These are phyloP conservation scores for Drosophila aldrichi DNA, from an alignment of 2,888 invertebrate genomes.

Conservation along the genomic window DNA sequence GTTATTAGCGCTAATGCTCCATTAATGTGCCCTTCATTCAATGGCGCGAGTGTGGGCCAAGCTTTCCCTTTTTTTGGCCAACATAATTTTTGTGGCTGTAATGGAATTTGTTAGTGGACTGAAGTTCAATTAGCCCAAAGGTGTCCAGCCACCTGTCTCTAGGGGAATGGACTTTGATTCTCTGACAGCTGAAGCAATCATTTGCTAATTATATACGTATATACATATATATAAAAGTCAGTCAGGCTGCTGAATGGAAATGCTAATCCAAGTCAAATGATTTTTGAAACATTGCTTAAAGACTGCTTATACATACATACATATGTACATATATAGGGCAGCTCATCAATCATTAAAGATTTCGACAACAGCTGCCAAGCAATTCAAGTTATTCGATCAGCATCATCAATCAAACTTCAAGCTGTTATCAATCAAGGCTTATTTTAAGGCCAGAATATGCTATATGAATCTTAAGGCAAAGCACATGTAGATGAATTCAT, in stretches of 20 bases:
- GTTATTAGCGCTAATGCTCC: constrained; percentile 67
- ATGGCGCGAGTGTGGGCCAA: background rate
- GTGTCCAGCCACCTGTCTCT: constrained; percentile 8
- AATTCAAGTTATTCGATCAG: constrained; percentile 16
- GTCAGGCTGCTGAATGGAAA: background rate
- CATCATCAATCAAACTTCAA: constrained; percentile 52
- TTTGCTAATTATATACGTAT: constrained; percentile 12
- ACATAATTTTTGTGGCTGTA: constrained; percentile 1
- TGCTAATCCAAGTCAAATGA: background rate
- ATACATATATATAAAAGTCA: background rate
- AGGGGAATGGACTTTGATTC: constrained; percentile 20
- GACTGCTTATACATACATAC: background rate
- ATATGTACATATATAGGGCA: too few species aligned
- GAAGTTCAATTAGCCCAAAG: constrained; percentile 30
- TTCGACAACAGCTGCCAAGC: constrained; percentile 22
- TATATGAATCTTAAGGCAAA: background rate
- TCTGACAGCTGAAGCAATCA: background rate
- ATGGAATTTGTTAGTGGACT: constrained; percentile 31
- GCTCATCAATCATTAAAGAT: constrained; percentile 38
- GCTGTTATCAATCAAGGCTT: constrained; percentile 42
- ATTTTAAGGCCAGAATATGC: background rate
- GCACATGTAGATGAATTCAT: background rate
- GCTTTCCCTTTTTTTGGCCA: constrained; percentile 7
- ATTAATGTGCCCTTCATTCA: constrained; percentile 51
- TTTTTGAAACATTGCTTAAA: constrained; percentile 11